Evolutionary conservation across 1,140 invertebrate genomes (phyloP), one percentile per base, ranked within the genome.

Genomic region (Drusus annulatus): DNA sequence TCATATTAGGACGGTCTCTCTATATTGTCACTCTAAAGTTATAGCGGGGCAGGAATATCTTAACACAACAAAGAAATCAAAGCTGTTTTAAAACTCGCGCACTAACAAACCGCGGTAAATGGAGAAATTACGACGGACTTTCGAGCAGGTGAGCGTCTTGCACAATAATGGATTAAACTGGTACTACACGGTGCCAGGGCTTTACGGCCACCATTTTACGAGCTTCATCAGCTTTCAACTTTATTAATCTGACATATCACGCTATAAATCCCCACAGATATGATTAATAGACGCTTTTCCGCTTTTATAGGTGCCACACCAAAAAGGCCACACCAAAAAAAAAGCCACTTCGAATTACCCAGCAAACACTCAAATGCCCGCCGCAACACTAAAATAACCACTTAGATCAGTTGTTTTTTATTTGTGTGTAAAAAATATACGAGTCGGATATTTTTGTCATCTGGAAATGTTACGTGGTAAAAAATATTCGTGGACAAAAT

Each of bases 181-280:
- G 69, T 74, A 74, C 69, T 25, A 52, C 19, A 74, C 50, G 25
- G 69, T 74, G 25, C 69, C 69, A 74, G 69, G 68, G 65, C 50
- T 74, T 54, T 54, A 56, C 54, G 69, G 50, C 51, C 1, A 21
- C 69, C 3, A n/a, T 25, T 74, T 74, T 74, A 74, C 52, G 19
- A 28, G 50, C 51, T 5, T 16, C 51, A 28, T 74, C 51, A 74
- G 52, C 69, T 74, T 74, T 74, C 23, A 54, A n/a, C 50, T 74
- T 74, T 74, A 74, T 74, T 74, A 74, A 74, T 74, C 69, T 74
- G 69, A 25, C 69, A 56, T 74, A 74, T 74, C 69, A 74, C 69
- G 69, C 69, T 17, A 74, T 74, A 74, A 74, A 74, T 54, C 52
- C 45, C 3, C 54, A 56, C 69, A 31, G 69, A 36, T 74, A 31